A percentile compares a stretch with the other conserved stretches of the same genome.
phyloP scores from a whole-genome alignment of 2,888 invertebrate genomes.

The Acrocera orbiculus region DNA sequence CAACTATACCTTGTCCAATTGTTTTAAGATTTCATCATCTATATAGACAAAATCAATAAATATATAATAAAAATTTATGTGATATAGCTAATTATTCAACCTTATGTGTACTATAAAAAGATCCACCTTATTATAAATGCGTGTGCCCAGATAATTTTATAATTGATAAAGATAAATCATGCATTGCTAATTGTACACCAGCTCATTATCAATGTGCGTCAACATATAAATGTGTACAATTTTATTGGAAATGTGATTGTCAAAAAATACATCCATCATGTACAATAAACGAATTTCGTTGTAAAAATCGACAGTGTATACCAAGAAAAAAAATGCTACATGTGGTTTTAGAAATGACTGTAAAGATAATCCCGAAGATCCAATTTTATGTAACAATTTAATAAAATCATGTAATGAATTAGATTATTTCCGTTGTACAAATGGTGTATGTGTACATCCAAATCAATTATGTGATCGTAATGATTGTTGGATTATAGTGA shows the following conservation, averaged over 20 bases:
- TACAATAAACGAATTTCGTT: slow-evolving; percentile 38
- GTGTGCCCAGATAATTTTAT: slow-evolving; percentile 66
- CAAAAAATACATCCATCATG: slow-evolving; percentile 22
- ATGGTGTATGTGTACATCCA: slow-evolving; percentile 52
- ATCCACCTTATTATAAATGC: slow-evolving; percentile 42
- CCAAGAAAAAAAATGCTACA: slow-evolving; percentile 38
- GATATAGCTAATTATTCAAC: slow-evolving; percentile 54
- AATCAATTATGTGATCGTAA: slow-evolving; percentile 52
- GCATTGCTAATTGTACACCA: slow-evolving; percentile 57
- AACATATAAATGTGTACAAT: slow-evolving; percentile 76
- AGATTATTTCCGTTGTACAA: slow-evolving; percentile 32
- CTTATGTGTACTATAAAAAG: slow-evolving; percentile 60
- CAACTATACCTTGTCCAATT: slow-evolving; percentile 73
- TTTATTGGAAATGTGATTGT: slow-evolving; percentile 72
- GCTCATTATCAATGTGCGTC: slow-evolving; percentile 66
- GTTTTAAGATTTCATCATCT: slow-evolving; percentile 73
- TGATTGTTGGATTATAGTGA: slow-evolving; percentile 43
- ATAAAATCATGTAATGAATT: slow-evolving; percentile 23
- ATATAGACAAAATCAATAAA: slow-evolving; percentile 41
- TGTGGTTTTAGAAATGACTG: slow-evolving; percentile 62
- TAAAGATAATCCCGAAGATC: slow-evolving; percentile 46
- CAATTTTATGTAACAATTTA: slow-evolving; percentile 33
- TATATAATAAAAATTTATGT: slow-evolving; percentile 35
- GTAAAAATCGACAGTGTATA: slow-evolving; percentile 47
- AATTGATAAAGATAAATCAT: slow-evolving; percentile 43